Base-by-base conservation (phyloP, 2,113 vertebrate genomes). In the Scophthalmus maximus region DNA sequence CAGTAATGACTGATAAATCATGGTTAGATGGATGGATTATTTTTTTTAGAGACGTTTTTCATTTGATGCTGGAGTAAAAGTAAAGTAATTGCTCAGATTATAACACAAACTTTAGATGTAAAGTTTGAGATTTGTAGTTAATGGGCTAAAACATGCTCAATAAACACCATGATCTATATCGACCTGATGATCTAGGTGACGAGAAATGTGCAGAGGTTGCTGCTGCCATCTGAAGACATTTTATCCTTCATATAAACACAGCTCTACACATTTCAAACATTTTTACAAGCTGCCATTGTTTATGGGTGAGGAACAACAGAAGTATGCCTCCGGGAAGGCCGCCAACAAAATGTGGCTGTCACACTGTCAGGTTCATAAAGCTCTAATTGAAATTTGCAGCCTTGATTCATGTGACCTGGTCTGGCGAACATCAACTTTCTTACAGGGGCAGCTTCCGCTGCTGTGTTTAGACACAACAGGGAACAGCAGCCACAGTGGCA, bases 381-480 rank as follows among this genome's bases (percentile, higher is more conserved):
- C 75, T 80, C 73, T 86, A 23, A 60, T 71, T 67, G 30, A 82
- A 76, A 77, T 70, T 25, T 65, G 61, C 70, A 30, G 62, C 75
- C 60, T 56, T 83, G 79, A 86, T 80, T 85, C 61, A 82, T 78
- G 56, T 69, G 86, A 68, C 64, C 58, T 25, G 46, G 25, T 25
- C 26, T 58, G 65, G 72, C 44, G 70, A 46, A 53, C 23, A n/a
- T 73, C 53, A 63, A 49, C 61, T 68, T 64, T 53, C 46, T 26
- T 52, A 53, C 44, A 67, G 67, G 62, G 20, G 38, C 62, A 55
- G 67, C 67, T 53, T 49, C 77, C 78, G 64, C 32, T 55, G 51
- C 72, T 71, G 44, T 32, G 32, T 64, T 76, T 34, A 63, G 65
- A 65, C 23, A 57, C 23, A 25, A 62, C 23, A 23, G 4, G 6